Percentiles rank a stretch among this genome's conserved stretches.
These are phyloP conservation scores for Brevipalpus yothersi DNA, from an alignment of 1,140 invertebrate species.

Conservation along the genomic window DNA sequence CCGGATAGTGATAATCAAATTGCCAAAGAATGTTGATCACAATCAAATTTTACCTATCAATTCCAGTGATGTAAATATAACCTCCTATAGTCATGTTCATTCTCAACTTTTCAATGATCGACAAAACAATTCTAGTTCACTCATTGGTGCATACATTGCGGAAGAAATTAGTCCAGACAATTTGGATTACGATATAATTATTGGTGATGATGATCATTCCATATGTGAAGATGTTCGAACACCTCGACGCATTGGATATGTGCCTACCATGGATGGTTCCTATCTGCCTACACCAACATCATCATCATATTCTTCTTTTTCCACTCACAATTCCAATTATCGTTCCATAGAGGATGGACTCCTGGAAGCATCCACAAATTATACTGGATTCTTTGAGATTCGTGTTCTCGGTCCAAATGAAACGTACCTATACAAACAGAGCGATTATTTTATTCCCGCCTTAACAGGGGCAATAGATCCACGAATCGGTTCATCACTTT, in stretches of 20 bases:
- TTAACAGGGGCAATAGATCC: conserved; percentile 6
- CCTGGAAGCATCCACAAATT: conserved; percentile 13
- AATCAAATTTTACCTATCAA: conserved; percentile 7
- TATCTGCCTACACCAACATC: not conserved
- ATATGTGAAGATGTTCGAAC: not conserved
- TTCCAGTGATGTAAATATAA: conserved; percentile 11
- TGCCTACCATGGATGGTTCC: not conserved
- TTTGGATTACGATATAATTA: conserved; percentile 6
- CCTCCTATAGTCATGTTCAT: conserved; percentile 12
- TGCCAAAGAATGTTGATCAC: conserved; percentile 5
- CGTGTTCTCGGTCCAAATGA: conserved; percentile 13
- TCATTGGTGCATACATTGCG: conserved; percentile 14
- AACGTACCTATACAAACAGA: conserved; percentile 11
- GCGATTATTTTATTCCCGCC: conserved; percentile 11
- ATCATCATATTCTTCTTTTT: not conserved
- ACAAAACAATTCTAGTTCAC: not conserved
- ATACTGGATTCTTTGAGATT: conserved; percentile 14
- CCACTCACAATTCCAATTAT: conserved; percentile 20
- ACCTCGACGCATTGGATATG: not conserved
- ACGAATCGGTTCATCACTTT: not conserved
- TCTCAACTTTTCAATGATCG: not conserved
- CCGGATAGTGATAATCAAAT: conserved; percentile 10
- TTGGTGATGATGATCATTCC: conserved; percentile 5
- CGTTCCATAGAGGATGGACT: conserved; percentile 17
- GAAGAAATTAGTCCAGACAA: conserved; percentile 11